These are phyloP conservation scores for Halocynthia roretzi DNA, from an alignment of 23 tunicate genomes.

Conservation along the genomic window DNA sequence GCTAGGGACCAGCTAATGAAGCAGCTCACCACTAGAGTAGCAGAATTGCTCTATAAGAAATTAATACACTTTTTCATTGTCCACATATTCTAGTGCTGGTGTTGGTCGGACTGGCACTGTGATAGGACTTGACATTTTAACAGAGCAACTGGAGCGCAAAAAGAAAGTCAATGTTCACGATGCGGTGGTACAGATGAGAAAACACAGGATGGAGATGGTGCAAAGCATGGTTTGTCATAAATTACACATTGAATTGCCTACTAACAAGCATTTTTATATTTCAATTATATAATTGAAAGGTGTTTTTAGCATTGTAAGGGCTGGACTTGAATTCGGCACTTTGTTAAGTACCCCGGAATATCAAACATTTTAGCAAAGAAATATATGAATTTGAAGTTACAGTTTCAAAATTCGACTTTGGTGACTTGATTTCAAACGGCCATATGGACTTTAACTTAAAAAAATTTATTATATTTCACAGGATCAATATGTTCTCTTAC, in stretches of 20 bases:
- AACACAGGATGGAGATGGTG: conserved; percentile 85
- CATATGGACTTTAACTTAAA: no score
- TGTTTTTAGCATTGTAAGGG: no score
- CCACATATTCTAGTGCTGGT: conserved; percentile 58
- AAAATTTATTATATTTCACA: neutral
- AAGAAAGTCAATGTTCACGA: conserved; percentile 32
- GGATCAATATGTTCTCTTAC: conserved; percentile 85
- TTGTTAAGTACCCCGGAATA: neutral
- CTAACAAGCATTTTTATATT: no score
- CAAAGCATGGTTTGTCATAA: conserved; percentile 62
- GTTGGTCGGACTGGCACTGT: conserved; percentile 92
- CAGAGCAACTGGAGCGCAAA: conserved; percentile 30
- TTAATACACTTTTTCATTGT: no score
- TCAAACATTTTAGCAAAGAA: neutral
- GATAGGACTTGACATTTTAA: conserved; percentile 64
- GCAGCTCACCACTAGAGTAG: no score
- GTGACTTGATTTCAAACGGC: no score
- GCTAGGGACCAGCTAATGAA: no score
- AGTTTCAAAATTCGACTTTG: neutral
- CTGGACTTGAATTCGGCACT: neutral
- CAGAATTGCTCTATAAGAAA: no score
- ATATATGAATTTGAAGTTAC: neutral
- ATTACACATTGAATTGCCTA: no score
- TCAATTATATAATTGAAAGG: no score
- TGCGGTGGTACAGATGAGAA: conserved; percentile 40